phyloP scores from a whole-genome alignment of 2,888 invertebrate species.

The Apomyelois bistriatella region DNA sequence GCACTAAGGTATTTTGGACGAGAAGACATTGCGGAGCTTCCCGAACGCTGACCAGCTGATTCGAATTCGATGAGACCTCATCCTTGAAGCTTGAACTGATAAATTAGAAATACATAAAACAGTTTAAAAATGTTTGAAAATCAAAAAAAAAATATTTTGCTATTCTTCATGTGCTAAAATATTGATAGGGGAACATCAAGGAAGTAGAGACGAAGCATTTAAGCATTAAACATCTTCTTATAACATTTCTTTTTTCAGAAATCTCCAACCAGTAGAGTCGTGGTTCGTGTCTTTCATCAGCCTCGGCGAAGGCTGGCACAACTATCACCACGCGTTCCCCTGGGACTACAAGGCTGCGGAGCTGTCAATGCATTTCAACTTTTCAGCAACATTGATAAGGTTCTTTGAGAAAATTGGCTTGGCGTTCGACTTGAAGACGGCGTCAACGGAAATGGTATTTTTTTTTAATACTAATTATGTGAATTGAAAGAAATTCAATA shows the following conservation, averaged over 20 bases:
- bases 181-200: too few relatives aligned
- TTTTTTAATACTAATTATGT: too few relatives aligned
- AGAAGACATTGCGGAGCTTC: too few relatives aligned
- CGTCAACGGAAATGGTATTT: slow-evolving; percentile 55
- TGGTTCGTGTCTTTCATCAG: slow-evolving; percentile 84
- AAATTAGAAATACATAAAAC: too few relatives aligned
- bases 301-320: slow-evolving; percentile 94
- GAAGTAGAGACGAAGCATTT: not conserved
- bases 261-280: slow-evolving; percentile 89
- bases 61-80: too few relatives aligned
- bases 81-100: too few relatives aligned
- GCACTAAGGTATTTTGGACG: too few relatives aligned
- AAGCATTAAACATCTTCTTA: not conserved
- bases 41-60: too few relatives aligned
- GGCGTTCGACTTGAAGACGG: slow-evolving; percentile 82
- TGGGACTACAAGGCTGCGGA: slow-evolving; percentile 97
- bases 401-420: slow-evolving; percentile 79
- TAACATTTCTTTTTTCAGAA: slow-evolving; percentile 60
- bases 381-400: slow-evolving; percentile 82
- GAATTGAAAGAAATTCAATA: too few relatives aligned
- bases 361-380: slow-evolving; percentile 81
- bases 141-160: too few relatives aligned
- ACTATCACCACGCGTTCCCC: slow-evolving; percentile 95
- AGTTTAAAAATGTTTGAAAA: too few relatives aligned
- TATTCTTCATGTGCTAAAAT: too few relatives aligned